Conservation (phyloP, 2,888 invertebrate genomes). For the Leptopterna dolabrata region DNA sequence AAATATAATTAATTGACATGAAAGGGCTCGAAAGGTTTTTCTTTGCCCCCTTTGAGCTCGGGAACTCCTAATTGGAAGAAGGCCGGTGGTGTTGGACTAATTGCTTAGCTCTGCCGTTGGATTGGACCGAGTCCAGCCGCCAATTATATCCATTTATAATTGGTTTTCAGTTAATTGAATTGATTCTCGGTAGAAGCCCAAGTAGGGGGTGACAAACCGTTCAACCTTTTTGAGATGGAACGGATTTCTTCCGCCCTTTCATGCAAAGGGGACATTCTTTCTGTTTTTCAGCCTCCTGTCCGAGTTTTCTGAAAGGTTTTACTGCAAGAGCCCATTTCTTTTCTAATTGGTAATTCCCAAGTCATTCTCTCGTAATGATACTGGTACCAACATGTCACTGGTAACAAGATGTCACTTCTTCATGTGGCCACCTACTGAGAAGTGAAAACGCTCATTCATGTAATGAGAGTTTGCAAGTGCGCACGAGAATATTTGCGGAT, state of each 20-base stretch:
- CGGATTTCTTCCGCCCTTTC: not conserved
- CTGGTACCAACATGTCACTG: not conserved
- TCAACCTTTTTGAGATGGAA: not conserved
- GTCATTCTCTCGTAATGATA: not conserved
- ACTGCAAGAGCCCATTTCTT: not conserved
- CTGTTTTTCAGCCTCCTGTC: not conserved
- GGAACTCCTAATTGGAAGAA: slow-evolving; percentile 51
- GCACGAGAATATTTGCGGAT: no score
- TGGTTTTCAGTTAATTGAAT: slow-evolving; percentile 54
- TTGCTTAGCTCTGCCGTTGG: slow-evolving; percentile 21
- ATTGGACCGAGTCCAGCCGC: slow-evolving; percentile 50
- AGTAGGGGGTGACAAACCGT: slow-evolving; percentile 35
- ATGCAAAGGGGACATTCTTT: not conserved
- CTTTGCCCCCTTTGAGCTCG: slow-evolving; percentile 31
- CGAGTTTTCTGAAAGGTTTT: not conserved
- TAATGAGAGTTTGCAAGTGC: no score
- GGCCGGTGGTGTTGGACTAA: slow-evolving; percentile 51
- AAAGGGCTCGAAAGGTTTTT: slow-evolving; percentile 30
- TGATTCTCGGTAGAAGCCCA: slow-evolving; percentile 47
- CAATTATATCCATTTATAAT: slow-evolving; percentile 53
- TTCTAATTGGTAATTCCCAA: not conserved
- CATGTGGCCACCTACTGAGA: not conserved
- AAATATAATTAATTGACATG: slow-evolving; percentile 55
- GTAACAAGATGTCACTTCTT: not conserved
- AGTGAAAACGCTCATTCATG: no score